Evolutionary conservation across 2,888 invertebrate species (phyloP).

Genomic region (Sesamia inferens): DNA sequence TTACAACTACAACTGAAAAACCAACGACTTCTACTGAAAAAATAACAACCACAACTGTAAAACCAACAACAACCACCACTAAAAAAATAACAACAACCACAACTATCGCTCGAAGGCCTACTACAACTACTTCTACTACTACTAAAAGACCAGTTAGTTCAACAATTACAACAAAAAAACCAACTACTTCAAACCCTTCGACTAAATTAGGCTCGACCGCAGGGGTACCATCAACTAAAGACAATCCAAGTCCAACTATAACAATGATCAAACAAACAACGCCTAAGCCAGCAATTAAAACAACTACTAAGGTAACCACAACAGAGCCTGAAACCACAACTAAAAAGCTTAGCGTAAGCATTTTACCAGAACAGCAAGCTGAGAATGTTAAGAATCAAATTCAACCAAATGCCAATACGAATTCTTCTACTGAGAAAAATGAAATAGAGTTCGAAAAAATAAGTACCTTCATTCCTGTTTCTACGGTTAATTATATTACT

Average conservation of each 20-base stretch:
- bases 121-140: constrained; percentile 52
- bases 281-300: constrained; percentile 45
- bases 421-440: constrained; percentile 71
- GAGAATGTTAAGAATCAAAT: constrained; percentile 56
- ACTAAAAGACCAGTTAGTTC: constrained; percentile 44
- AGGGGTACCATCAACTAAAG: constrained; percentile 22
- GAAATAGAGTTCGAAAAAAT: constrained; percentile 74
- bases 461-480: constrained; percentile 79
- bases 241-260: constrained; percentile 33
- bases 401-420: constrained; percentile 59
- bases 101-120: constrained; percentile 52
- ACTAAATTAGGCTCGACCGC: constrained; percentile 43
- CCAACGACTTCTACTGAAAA: constrained; percentile 44
- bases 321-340: constrained; percentile 58
- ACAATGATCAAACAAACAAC: constrained; percentile 57
- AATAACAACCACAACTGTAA: constrained; percentile 49
- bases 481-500: constrained; percentile 76
- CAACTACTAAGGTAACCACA: constrained; percentile 61
- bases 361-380: constrained; percentile 61
- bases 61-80: constrained; percentile 50
- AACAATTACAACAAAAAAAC: constrained; percentile 53
- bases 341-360: constrained; percentile 55
- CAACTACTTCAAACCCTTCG: constrained; percentile 40
- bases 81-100: constrained; percentile 43
- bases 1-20: constrained; percentile 50